Conservation (phyloP, 2,888 invertebrate genomes). For the Drosophila neonasuta region DNA sequence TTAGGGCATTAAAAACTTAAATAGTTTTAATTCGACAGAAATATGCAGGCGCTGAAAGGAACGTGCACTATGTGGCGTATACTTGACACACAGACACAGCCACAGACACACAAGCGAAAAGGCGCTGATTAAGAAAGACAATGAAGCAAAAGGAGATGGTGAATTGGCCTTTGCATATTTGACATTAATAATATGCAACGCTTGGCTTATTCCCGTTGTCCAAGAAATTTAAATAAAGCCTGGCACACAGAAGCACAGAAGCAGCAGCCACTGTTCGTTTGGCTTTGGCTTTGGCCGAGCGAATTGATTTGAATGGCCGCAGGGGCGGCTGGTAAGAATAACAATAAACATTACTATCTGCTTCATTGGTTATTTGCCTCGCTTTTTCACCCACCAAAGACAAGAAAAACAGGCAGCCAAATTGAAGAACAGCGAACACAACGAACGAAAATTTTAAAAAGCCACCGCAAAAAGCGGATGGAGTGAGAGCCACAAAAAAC, state of each 20-base stretch:
- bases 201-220: constrained; percentile 41
- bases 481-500: not conserved
- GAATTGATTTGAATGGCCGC: constrained; percentile 74
- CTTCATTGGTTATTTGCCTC: constrained; percentile 74
- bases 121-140: not conserved
- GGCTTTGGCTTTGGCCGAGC: constrained; percentile 13
- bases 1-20: constrained; percentile 77
- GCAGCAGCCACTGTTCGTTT: too few relatives aligned
- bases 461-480: constrained; percentile 36
- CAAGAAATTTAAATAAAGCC: constrained; percentile 50
- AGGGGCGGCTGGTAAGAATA: constrained; percentile 59
- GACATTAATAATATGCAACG: constrained; percentile 57
- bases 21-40: constrained; percentile 74
- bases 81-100: constrained; percentile 27
- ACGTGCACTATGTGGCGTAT: constrained; percentile 45
- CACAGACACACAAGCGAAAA: not conserved
- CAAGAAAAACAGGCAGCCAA: constrained; percentile 61
- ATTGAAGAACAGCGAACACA: constrained; percentile 41
- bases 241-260: constrained; percentile 4
- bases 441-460: constrained; percentile 43
- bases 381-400: constrained; percentile 27
- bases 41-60: constrained; percentile 55
- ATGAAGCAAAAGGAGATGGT: too few relatives aligned
- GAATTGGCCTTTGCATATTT: constrained; percentile 16
- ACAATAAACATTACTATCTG: constrained; percentile 77